Base-by-base conservation (phyloP, 2,113 vertebrate species). In the Cervus canadensis region DNA sequence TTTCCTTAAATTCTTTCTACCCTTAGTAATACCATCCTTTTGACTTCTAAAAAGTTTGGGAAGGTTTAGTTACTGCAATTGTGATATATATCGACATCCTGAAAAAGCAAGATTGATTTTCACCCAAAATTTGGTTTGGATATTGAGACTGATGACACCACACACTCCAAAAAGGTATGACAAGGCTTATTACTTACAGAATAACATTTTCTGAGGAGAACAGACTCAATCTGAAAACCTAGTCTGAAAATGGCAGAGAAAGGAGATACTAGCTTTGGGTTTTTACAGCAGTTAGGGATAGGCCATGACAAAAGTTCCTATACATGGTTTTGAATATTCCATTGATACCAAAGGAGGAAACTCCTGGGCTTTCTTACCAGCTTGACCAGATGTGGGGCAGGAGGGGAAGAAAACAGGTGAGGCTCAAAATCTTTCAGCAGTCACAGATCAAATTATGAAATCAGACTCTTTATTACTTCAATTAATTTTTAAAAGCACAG, bases 391-490 rank as follows among this genome's bases (percentile, higher is more conserved):
- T 92, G 1, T 95, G n/a, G 40, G 21, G 5, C 30, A 92, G 36
- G 62, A 97, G 21, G 59, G 6, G 19, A 59, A 86, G 48, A 81
- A 96, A 52, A 95, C 19, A 50, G 1, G 3, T 52, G 23, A 93
- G 30, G 15, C 15, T 96, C 94, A 54, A 92, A 96, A 82, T 81
- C 2, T 96, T 50, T 60, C 25, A 92, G 25, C 21, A 95, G 26
- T 93, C 85, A 97, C 17, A 83, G 9, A 93, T 33, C 50, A 97
- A 93, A 97, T 91, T 94, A 92, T 48, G 25, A 43, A 95, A n/a
- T 94, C 28, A 91, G 17, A 91, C 2, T 95, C 40, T 95, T 94
- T 96, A 98, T 97, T 96, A 85, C 12, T 96, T 84, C 19, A 96
- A 87, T 12, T 56, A 97, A 92, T 86, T 79, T 87, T 89, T 1